Evolutionary conservation across 1,140 invertebrate species (phyloP), one percentile per base, ranked within the genome.

Genomic region (Drosophila sturtevanti): DNA sequence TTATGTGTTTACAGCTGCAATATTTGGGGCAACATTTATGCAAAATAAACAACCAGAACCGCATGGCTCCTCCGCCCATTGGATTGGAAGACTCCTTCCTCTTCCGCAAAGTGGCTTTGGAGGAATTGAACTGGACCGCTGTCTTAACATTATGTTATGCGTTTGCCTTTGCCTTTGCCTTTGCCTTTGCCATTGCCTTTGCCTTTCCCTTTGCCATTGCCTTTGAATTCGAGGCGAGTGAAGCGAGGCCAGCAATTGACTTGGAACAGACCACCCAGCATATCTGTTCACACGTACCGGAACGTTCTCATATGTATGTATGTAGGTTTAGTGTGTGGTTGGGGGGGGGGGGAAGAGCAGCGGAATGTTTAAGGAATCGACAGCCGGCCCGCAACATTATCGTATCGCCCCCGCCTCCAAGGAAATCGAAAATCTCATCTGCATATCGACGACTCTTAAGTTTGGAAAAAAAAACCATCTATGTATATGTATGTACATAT

Each of bases 1-100:
- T 74, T 82, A 77, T 89, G 79, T 89, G 84, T 89, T 89, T 89
- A 89, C 84, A 89, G 84, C 84, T 89, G 84, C 84, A 81, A 89
- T 89, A 89, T 89, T 89, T 89, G 84, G 84, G 84, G 84, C 84
- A 89, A 89, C 84, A 89, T 89, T 89, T 89, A 89, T 89, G 84
- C 84, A 89, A 89, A 89, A 89, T 84, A 89, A 89, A 89, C 84
- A 87, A 70, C 60, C 21, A 44, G 59, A 61, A 22, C 60, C 31
- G 18, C 56, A 66, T 54, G 37, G 44, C 60, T 34, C 10, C 37
- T 41, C 18, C 48, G 35, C 41, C 16, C 16, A 21, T 16, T 44
- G 41, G 41, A 16, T 14, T 44, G 41, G 6, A 16, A 10, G 41
- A 31, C 54, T 61, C 44, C 68, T 76, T 55, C 74, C 56, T 77